Percentiles rank a stretch among this genome's conserved stretches.
Evolutionary conservation across 1,140 invertebrate genomes (phyloP).

Genomic region (Lerema accius): DNA sequence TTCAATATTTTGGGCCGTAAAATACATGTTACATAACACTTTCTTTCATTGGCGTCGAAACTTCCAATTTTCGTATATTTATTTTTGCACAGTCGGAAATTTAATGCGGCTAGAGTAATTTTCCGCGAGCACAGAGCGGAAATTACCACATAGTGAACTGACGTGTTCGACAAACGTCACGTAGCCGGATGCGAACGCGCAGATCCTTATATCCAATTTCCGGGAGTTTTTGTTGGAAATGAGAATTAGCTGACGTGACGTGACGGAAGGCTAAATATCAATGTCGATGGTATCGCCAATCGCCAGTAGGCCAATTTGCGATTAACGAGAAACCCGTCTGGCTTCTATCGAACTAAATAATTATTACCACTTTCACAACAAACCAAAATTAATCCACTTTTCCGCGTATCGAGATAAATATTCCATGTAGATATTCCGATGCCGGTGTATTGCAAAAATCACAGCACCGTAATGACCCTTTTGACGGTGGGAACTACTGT

Average conservation of each 20-base stretch:
- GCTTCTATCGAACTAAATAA: constrained; percentile 1
- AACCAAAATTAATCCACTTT: no score
- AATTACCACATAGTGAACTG: constrained; percentile 82
- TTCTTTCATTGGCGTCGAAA: constrained; percentile 14
- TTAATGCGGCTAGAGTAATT: constrained; percentile 81
- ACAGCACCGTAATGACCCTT: constrained; percentile 18
- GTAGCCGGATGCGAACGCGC: constrained; percentile 76
- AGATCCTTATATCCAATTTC: constrained; percentile 83
- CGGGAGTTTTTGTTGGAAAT: constrained; percentile 79
- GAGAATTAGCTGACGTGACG: constrained; percentile 79
- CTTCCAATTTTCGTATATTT: constrained; percentile 45
- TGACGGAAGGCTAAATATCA: constrained; percentile 74
- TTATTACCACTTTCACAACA: no score
- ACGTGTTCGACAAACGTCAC: constrained; percentile 82
- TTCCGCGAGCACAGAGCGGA: constrained; percentile 77
- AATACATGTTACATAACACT: neutral
- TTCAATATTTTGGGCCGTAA: neutral
- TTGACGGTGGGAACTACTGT: constrained; percentile 39
- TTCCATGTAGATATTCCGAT: neutral
- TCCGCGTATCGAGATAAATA: no score
- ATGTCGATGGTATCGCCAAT: constrained; percentile 34
- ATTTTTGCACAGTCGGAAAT: constrained; percentile 73
- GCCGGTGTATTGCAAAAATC: neutral
- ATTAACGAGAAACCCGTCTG: constrained; percentile 17
- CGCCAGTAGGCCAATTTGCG: constrained; percentile 5